Base-by-base conservation (phyloP, 2,888 invertebrate genomes). In the Leucozona laternaria region DNA sequence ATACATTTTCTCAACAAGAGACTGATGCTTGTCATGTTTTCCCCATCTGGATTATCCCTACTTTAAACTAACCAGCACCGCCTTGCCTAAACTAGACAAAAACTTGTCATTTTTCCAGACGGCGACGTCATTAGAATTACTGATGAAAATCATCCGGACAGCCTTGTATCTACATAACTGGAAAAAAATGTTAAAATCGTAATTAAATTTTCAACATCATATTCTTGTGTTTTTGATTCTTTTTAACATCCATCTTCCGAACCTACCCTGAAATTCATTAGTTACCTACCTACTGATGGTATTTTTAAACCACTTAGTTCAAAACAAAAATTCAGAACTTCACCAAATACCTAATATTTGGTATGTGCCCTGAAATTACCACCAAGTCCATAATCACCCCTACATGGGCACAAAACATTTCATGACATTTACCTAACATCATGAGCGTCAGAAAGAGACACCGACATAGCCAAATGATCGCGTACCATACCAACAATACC, bases 381-480 rank as follows among this genome's bases (percentile, higher is more conserved):
- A 70, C 70, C 43, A 15, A 76, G 79, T 86, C 86, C 55, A 62
- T 64, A 64, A 45, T 77, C 73, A 66, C 82, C 78, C 75, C 78
- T 86, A 81, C 75, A 77, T 71, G 75, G 57, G 31, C 43, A 79
- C 57, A 55, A n/a, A n/a, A 70, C 72, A 86, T 73, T 78, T 75
- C 78, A 86, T 48, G 82, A 81, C 28, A 66, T 53, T 66, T 66
- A 43, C 70, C 28, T 70, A 70, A 43, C 43, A 73, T 37, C 31
- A n/a, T 60, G 66, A 60, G 60, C 43, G 75, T 22, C 53, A 86
- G 86, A 86, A 71, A 78, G 82, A 62, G 86, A 86, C 70, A 53
- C 48, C 48, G 34, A 66, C 58, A 22, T 31, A 86, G 66, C 34
- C 43, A 75, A 86, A 86, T 75, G 86, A 86, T 86, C 86, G 66